These are phyloP conservation scores for Microchrysa polita DNA, from an alignment of 2,888 invertebrate genomes.

Conservation along the genomic window DNA sequence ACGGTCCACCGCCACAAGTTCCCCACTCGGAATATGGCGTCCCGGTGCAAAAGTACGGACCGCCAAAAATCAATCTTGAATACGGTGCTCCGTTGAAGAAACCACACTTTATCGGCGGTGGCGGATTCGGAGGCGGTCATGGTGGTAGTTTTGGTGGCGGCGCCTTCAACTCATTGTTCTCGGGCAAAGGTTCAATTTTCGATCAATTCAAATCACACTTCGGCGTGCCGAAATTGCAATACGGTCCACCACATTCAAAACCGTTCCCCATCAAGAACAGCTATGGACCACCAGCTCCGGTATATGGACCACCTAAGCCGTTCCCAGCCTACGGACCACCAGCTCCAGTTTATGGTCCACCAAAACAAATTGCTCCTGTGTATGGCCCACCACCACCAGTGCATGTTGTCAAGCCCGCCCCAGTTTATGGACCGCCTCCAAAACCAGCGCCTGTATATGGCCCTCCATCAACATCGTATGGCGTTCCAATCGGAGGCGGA, in stretches of 20 bases:
- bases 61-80: slow-evolving; percentile 66
- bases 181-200: slow-evolving; percentile 52
- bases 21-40: slow-evolving; percentile 62
- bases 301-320: slow-evolving; percentile 64
- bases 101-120: slow-evolving; percentile 51
- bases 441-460: slow-evolving; percentile 51
- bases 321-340: slow-evolving; percentile 63
- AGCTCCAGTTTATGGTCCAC: slow-evolving; percentile 55
- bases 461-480: slow-evolving; percentile 47
- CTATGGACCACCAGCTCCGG: slow-evolving; percentile 60
- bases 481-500: slow-evolving; percentile 36
- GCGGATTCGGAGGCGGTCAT: background rate
- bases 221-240: slow-evolving; percentile 62
- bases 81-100: slow-evolving; percentile 60
- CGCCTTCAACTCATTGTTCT: slow-evolving; percentile 33
- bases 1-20: slow-evolving; percentile 67
- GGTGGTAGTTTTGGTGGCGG: slow-evolving; percentile 28
- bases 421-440: slow-evolving; percentile 52
- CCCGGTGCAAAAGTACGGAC: slow-evolving; percentile 65
- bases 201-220: slow-evolving; percentile 63
- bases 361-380: slow-evolving; percentile 32
- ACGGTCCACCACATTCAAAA: slow-evolving; percentile 63
- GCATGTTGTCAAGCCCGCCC: slow-evolving; percentile 42
- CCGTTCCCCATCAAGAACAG: slow-evolving; percentile 64
- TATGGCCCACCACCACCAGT: slow-evolving; percentile 50